Conservation (phyloP, 2,797 vertebrate genomes). For the Enteromius trimaculatus region DNA sequence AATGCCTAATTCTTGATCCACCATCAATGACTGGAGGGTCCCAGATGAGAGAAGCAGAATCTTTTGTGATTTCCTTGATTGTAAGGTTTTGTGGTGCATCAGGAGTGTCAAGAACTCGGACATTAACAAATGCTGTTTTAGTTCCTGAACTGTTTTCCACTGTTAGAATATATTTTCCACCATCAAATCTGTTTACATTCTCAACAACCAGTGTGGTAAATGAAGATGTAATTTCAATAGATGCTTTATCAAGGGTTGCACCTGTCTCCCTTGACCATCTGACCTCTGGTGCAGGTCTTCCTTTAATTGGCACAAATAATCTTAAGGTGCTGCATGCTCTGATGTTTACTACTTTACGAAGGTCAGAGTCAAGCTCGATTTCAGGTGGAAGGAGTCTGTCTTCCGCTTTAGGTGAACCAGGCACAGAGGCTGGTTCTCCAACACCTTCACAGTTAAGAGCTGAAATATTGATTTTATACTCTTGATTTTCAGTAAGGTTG, state of each 20-base stretch:
- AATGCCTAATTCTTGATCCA: conserved; percentile 95
- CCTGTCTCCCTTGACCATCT: conserved; percentile 96
- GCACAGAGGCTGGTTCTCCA: conserved; percentile 91
- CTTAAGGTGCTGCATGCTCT: conserved; percentile 95
- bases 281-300: conserved; percentile 94
- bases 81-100: conserved; percentile 91
- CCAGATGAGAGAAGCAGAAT: conserved; percentile 95
- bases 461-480: conserved; percentile 96
- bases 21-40: conserved; percentile 95
- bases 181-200: conserved; percentile 95
- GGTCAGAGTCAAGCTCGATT: conserved; percentile 94
- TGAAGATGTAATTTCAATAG: conserved; percentile 92
- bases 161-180: conserved; percentile 93
- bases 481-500: conserved; percentile 92
- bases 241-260: conserved; percentile 90
- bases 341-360: conserved; percentile 93
- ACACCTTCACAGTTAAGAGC: conserved; percentile 95
- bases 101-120: conserved; percentile 95
- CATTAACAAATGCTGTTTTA: conserved; percentile 94
- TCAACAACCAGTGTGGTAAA: conserved; percentile 92
- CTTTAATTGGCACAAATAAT: conserved; percentile 96
- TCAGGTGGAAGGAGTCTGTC: conserved; percentile 93
- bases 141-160: conserved; percentile 93
- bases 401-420: conserved; percentile 92
- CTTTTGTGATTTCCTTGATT: conserved; percentile 92